These are phyloP conservation scores for Chelon labrosus DNA, from an alignment of 2,797 vertebrate species.

Conservation along the genomic window DNA sequence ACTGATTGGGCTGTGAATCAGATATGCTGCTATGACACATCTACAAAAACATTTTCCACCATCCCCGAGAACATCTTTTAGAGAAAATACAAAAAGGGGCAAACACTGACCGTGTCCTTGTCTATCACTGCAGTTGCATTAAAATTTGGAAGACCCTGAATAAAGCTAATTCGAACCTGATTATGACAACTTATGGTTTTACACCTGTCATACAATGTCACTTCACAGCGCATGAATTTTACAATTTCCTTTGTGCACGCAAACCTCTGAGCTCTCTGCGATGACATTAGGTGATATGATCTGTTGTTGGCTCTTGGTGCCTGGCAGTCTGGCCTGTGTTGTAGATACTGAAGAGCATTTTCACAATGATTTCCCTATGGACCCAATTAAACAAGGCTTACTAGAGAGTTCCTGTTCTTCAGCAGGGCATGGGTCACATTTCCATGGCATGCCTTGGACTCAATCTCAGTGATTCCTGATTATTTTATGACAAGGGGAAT, in stretches of 20 bases:
- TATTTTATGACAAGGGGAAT: constrained; percentile 50
- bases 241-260: constrained; percentile 23
- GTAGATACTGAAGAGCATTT: constrained; percentile 61
- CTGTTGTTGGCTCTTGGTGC: constrained; percentile 57
- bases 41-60: constrained; percentile 48
- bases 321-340: constrained; percentile 58
- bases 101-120: constrained; percentile 3
- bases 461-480: constrained; percentile 46
- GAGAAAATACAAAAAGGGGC: constrained; percentile 18
- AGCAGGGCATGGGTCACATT: constrained; percentile 56
- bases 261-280: not conserved
- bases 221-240: constrained; percentile 29
- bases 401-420: constrained; percentile 50
- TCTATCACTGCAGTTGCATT: constrained; percentile 29
- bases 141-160: constrained; percentile 19
- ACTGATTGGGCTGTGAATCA: constrained; percentile 50
- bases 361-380: constrained; percentile 73
- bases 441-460: constrained; percentile 37
- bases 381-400: constrained; percentile 71
- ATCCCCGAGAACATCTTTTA: constrained; percentile 24
- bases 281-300: constrained; percentile 68
- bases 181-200: constrained; percentile 31
- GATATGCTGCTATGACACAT: constrained; percentile 34
- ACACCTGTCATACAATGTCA: constrained; percentile 22
- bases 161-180: constrained; percentile 31